Base-by-base conservation (phyloP, 2,888 invertebrate species). In the Eristalis arbustorum region DNA sequence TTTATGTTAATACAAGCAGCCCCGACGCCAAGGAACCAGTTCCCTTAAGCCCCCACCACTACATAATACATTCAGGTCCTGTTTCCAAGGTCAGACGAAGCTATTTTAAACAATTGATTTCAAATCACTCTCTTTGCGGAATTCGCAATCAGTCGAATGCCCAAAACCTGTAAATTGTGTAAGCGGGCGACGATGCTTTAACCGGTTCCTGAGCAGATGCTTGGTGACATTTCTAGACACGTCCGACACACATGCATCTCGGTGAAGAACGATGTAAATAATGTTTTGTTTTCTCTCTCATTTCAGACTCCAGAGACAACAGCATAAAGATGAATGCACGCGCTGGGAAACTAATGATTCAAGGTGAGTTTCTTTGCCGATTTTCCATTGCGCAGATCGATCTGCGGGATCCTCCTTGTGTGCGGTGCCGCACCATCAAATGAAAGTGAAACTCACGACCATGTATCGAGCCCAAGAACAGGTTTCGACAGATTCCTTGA, bases 251-350 rank as follows among this genome's bases (percentile, higher is more conserved):
- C 13, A 31, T 31, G 31, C 31, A 25, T 4, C 18, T 18, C 18
- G 2, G 49, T 49, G 49, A 49, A 8, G 49, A 34, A 68, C 25
- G 68, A 69, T 62, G 34, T 42, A 42, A 62, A 42, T 5, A 56
- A 31, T 66, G 59, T 31, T 80, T 68, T 40, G 11, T 73, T 59
- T 18, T 59, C 18, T 25, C 23, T 77, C 40, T 62, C 57, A 40
- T 85, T 85, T 23, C 77, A 85, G 85, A 57, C 74, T 71, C 49
- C 69, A 34, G 74, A 62, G 57, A 71, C 66, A 74, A 67, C 77
- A 28, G 34, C 77, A 82, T 49, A 8, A 49, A 85, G 69, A 85
- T 81, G 81, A 74, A 62, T 71, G 56, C 69, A 71, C 77, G 57
- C 22, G 64, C 57, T 62, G 69, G 63, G 62, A 85, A 74, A 82